Conservation (phyloP, 2,797 vertebrate genomes). For the Sphenopsis melanotis region DNA sequence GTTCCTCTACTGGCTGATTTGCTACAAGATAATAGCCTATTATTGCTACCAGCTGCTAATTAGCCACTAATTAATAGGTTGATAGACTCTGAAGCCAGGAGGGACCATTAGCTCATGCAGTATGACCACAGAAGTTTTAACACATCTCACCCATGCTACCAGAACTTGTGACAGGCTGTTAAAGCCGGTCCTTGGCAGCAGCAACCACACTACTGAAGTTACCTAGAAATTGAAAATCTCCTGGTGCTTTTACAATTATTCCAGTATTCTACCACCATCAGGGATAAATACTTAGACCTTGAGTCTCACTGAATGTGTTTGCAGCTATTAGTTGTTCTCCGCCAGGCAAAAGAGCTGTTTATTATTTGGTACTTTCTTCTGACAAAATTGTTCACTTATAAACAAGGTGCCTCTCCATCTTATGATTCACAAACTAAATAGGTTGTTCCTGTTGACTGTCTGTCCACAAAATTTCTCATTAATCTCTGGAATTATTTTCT, state of each 20-base stretch:
- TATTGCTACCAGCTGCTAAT: conserved; percentile 61
- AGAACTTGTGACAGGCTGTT: neutral
- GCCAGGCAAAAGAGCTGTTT: neutral
- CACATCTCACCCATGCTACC: neutral
- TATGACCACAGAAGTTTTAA: conserved; percentile 22
- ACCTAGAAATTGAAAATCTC: neutral
- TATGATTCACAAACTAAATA: neutral
- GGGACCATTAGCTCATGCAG: conserved; percentile 29
- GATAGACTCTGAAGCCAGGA: conserved; percentile 15
- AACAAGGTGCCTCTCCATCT: neutral
- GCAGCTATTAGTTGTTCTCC: neutral
- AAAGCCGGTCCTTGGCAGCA: neutral
- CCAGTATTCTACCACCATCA: neutral
- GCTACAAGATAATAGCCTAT: conserved; percentile 38
- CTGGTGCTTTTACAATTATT: neutral
- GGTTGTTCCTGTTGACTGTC: neutral
- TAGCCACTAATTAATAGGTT: conserved; percentile 58
- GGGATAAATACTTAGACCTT: neutral
- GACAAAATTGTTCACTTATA: neutral
- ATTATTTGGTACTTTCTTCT: neutral
- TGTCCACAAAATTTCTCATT: neutral
- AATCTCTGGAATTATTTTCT: neutral
- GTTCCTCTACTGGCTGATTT: conserved; percentile 7
- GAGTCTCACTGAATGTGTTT: neutral
- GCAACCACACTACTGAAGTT: neutral